phyloP scores from a whole-genome alignment of 2,888 invertebrate species.

The Smittia aterrima region DNA sequence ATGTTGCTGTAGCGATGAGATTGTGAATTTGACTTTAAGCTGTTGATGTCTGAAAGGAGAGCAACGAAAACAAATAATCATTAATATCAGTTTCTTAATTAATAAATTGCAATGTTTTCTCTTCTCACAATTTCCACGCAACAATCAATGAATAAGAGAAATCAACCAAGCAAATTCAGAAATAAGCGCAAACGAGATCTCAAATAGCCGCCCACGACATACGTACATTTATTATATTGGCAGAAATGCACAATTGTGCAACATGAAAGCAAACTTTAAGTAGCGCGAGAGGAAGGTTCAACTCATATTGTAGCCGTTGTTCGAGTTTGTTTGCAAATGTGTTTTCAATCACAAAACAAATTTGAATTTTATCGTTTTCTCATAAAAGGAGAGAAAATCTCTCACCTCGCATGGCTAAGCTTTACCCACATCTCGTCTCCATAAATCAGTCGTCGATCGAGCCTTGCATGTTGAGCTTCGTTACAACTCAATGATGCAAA shows the following conservation, averaged over 20 bases:
- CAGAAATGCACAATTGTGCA: slow-evolving; percentile 22
- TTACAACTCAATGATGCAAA: slow-evolving; percentile 2
- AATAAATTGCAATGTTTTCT: slow-evolving; percentile 14
- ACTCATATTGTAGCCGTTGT: neutral
- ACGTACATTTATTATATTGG: neutral
- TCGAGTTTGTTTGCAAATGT: neutral
- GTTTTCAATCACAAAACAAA: neutral
- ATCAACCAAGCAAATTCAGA: neutral
- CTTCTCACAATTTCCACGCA: slow-evolving; percentile 16
- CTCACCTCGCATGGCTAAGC: neutral
- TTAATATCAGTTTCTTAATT: slow-evolving; percentile 11
- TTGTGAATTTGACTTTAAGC: neutral
- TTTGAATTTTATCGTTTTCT: slow-evolving; percentile 8
- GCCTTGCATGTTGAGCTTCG: neutral
- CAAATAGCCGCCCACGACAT: neutral
- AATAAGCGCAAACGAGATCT: neutral
- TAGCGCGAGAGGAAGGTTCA: neutral
- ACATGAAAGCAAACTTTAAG: neutral
- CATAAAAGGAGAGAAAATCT: slow-evolving; percentile 10
- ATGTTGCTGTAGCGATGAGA: neutral
- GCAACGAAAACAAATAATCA: neutral
- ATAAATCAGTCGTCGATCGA: slow-evolving; percentile 8
- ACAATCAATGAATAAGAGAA: neutral
- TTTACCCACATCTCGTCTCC: slow-evolving; percentile 11
- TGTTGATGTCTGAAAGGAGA: slow-evolving; percentile 10